Evolutionary conservation across 2,888 invertebrate species (phyloP), one percentile per base, ranked within the genome.

Genomic region (Stenodera caucasica): DNA sequence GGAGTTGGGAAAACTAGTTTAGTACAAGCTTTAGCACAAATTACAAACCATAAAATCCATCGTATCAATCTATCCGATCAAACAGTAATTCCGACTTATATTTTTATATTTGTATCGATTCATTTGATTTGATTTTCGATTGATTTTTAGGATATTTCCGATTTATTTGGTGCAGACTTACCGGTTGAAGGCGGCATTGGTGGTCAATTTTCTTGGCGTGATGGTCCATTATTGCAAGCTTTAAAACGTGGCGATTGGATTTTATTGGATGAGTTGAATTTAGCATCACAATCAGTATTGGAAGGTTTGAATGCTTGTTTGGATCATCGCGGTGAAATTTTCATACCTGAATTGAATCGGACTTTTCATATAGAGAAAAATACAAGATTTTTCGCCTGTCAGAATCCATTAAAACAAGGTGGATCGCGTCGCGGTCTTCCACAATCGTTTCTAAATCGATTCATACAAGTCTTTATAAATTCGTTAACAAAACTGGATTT

Each of bases 301-400:
- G 99, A 99, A 84, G 99, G 98, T 29, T 84, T 99, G 2, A 99
- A 99, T 78, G 98, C 99, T 0, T 98, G 98, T 74, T 85, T 99
- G 58, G 99, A 99, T 84, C 99, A 99, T 78, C 86, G 99, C 72
- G 95, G 95, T 0, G 95, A 97, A 81, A 89, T 99, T 21, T 99
- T 87, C 77, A 91, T 99, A 59, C 96, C 99, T 0, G 99, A 99
- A 81, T 82, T 99, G 11, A 93, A 91, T 52, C 89, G 87, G 79
- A 90, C 90, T 0, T 98, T 98, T 77, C 83, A 85, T 63, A 87
- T 98, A 0, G 88, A 85, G 75, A 79, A 82, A 58, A 81, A 87
- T 69, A 97, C 97, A 0, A 88, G 92, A 69, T 85, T 99, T 53
- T 99, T 99, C 79, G 99, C 93, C 0, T 98, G 98, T 74, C 99